phyloP scores from a whole-genome alignment of 2,797 vertebrate genomes.

The Buphagus erythrorhynchus region DNA sequence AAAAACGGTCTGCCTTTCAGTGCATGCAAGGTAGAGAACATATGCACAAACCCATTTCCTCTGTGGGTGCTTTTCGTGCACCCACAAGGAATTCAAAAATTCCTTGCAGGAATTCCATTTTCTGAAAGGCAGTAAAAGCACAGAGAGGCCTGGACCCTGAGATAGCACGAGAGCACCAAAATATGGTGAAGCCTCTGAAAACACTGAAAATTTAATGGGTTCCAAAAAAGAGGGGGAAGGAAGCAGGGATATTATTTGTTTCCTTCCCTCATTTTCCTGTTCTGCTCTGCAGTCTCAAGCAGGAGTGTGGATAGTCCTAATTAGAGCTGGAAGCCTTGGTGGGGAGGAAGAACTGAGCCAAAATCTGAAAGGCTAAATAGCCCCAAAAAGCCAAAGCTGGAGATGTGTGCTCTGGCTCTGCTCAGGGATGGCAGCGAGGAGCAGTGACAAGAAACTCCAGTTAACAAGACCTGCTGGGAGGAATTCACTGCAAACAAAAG shows the following conservation, averaged over 20 bases:
- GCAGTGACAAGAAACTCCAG: neutral
- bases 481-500: neutral
- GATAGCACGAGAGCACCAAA: neutral
- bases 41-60: neutral
- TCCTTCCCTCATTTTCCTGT: neutral
- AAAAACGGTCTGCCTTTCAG: neutral
- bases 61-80: neutral
- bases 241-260: neutral
- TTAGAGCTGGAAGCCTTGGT: neutral
- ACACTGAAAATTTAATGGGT: neutral
- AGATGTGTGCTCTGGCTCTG: neutral
- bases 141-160: neutral
- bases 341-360: neutral
- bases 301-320: neutral
- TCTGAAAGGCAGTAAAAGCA: neutral
- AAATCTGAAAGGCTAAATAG: neutral
- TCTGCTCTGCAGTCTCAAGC: neutral
- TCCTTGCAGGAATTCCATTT: slow-evolving; percentile 1
- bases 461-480: slow-evolving; percentile 46
- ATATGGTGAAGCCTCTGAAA: neutral
- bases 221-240: neutral
- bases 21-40: neutral
- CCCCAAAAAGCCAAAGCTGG: neutral
- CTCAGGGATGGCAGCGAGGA: neutral
- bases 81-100: no score